These are phyloP conservation scores for Schizothorax lantsangensis DNA, from an alignment of 2,797 vertebrate genomes.

Conservation along the genomic window DNA sequence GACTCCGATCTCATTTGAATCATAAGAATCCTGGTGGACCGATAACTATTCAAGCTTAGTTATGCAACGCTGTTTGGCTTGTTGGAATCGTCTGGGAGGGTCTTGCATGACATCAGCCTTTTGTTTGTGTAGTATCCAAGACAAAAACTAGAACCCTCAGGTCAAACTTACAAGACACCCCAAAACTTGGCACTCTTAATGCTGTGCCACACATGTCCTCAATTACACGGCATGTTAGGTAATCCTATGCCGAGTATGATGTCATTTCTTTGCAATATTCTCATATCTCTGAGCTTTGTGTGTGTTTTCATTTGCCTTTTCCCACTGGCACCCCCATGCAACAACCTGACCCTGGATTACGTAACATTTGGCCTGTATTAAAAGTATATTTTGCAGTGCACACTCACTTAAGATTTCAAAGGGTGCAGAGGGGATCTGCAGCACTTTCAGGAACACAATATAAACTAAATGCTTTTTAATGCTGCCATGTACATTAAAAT, in stretches of 20 bases:
- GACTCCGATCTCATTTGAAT: constrained; percentile 36
- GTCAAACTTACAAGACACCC: constrained; percentile 23
- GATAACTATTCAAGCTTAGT: constrained; percentile 36
- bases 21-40: constrained; percentile 14
- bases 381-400: constrained; percentile 13
- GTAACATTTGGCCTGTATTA: constrained; percentile 49
- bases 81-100: constrained; percentile 34
- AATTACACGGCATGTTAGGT: constrained; percentile 75
- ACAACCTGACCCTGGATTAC: constrained; percentile 42
- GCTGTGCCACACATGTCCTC: constrained; percentile 70
- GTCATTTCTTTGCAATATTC: constrained; percentile 59
- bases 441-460: too few species aligned
- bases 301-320: constrained; percentile 47
- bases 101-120: constrained; percentile 51
- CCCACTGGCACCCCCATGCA: constrained; percentile 17
- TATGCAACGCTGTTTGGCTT: constrained; percentile 42
- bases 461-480: neutral
- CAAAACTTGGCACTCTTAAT: constrained; percentile 42
- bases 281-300: neutral
- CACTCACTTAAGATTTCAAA: neutral
- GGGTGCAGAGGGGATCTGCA: neutral
- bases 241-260: constrained; percentile 70
- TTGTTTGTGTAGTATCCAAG: constrained; percentile 55
- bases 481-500: neutral
- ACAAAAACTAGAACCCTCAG: constrained; percentile 38